Base-by-base conservation (phyloP, 2,113 vertebrate species). In the Peromyscus californicus region DNA sequence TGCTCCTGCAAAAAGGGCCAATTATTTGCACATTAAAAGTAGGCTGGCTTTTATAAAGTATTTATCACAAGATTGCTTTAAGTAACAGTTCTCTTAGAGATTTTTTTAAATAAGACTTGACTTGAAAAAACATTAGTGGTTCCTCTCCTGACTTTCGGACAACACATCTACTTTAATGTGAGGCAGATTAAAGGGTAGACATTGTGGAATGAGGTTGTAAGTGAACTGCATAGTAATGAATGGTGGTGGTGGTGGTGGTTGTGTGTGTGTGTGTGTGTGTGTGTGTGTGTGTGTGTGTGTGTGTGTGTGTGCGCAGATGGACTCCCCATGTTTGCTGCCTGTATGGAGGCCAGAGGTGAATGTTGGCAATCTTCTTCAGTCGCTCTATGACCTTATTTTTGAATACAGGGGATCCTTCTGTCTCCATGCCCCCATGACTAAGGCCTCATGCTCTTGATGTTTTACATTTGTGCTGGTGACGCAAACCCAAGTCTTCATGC, bases 121-220 rank as follows among this genome's bases (percentile, higher is more conserved):
- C 94, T 97, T 96, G 89, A 97, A 97, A 96, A 29, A 88, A 59
- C 29, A 95, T 95, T 93, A 79, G 92, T 96, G 96, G 45, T 69
- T 39, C 42, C 65, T 95, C 24, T 5, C 29, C 54, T 69, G 39
- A 88, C 93, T 94, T 97, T 96, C 86, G 57, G 78, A 80, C 89
- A 96, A 83, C n/a, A 82, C 26, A n/a, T 82, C 91, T 91, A 48
- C 92, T 90, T 83, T 80, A 63, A 84, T 8, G 10, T 4, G 22
- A 85, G 69, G 57, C 33, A 51, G 89, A 45, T 59, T 29, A 57
- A 57, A 90, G 95, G 89, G 89, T 93, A 15, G 82, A 84, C 75
- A 83, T 8, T 65, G 97, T 88, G 94, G 97, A 90, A 94, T 95
- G 94, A 94, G n/a, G 78, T 95, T 61, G 97, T 97, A n/a, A 0